Evolutionary conservation across 2,797 vertebrate species (phyloP), one percentile per base, ranked within the genome.

Genomic region (Clarias laeviceps): DNA sequence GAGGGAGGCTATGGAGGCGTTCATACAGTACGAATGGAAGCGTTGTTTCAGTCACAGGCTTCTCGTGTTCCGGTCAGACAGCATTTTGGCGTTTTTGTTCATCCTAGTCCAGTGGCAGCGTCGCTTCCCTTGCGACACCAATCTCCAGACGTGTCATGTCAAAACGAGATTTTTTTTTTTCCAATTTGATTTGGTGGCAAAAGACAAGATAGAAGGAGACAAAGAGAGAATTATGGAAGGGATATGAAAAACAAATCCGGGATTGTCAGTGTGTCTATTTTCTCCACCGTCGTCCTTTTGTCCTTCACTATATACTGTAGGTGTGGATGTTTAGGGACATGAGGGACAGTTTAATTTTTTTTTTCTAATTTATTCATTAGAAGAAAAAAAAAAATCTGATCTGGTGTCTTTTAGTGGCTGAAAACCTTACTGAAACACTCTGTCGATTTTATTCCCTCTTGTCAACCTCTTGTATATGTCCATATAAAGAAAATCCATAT

Each of bases 61-160:
- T 61, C 88, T 85, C 4, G 85, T 88, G 85, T 88, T 84, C 57
- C 34, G 37, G 72, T 40, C 70, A 61, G 61, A 65, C 24, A 65
- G 56, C 27, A 34, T 69, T 68, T 62, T 85, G 40, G 54, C 66
- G 14, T 82, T 86, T 65, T 73, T 82, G 45, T 69, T 64, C 69
- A 7, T 62, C 76, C 85, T 50, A 45, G 68, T 87, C 40, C 40
- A 61, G 27, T 77, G 85, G 79, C 85, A 81, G 72, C 37, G 62
- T 66, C 50, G 12, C 32, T 74, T 64, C 81, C n/a, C 24, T 54
- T n/a, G 27, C 50, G 82, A 83, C 4, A 24, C 22, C 57, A 17
- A 22, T 79, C 22, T 40, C 12, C 59, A 40, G 57, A 62, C 3
- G 22, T 79, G 77, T 79, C 12, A n/a, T 62, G 57, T 62, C 59